These are phyloP conservation scores for Thunnus maccoyii DNA, from an alignment of 2,113 vertebrate species.

Conservation along the genomic window DNA sequence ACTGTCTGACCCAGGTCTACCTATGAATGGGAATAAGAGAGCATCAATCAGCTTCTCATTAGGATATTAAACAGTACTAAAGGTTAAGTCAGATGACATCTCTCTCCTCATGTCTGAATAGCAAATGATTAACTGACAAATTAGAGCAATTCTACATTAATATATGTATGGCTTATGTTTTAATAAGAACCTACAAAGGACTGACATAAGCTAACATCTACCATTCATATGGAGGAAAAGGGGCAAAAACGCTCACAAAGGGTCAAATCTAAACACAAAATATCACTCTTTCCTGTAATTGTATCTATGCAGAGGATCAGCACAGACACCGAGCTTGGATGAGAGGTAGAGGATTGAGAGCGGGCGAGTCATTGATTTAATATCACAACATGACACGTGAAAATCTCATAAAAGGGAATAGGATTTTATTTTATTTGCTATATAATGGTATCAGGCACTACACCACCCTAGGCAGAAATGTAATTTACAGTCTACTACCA, in stretches of 20 bases:
- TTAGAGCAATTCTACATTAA: conserved; percentile 18
- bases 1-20: conserved; percentile 16
- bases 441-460: conserved; percentile 53
- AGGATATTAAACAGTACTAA: conserved; percentile 35
- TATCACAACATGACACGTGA: conserved; percentile 42
- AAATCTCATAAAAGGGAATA: conserved; percentile 57
- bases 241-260: background rate
- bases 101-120: conserved; percentile 34
- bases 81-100: conserved; percentile 38
- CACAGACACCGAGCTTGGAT: background rate
- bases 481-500: conserved; percentile 59
- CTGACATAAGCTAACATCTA: conserved; percentile 4
- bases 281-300: background rate
- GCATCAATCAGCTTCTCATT: conserved; percentile 38
- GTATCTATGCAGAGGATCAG: background rate
- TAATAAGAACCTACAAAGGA: conserved; percentile 1
- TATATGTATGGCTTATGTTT: background rate
- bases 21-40: conserved; percentile 25
- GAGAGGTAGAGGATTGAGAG: background rate
- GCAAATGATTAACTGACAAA: conserved; percentile 36
- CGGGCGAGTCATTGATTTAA: conserved; percentile 22
- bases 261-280: background rate
- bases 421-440: conserved; percentile 67
- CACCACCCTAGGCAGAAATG: conserved; percentile 62
- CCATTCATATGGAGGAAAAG: background rate